Percentiles rank a stretch among this genome's conserved stretches.
These are phyloP conservation scores for Paradoxurus hermaphroditus DNA, from an alignment of 2,113 vertebrate species.

Conservation along the genomic window DNA sequence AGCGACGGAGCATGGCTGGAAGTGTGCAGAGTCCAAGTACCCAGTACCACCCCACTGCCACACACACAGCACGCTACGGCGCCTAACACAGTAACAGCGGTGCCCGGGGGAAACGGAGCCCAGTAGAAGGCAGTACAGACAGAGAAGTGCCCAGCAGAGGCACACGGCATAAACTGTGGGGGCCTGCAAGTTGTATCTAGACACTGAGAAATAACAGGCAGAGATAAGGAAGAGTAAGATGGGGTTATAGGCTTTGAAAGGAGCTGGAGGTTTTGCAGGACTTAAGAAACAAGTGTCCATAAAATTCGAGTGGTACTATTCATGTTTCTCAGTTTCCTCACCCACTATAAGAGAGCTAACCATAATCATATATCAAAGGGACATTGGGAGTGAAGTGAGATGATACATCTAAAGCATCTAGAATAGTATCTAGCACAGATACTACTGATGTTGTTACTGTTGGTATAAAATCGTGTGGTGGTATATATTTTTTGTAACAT, in stretches of 20 bases:
- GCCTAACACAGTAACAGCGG: background rate
- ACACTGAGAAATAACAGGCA: background rate
- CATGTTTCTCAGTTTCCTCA: background rate
- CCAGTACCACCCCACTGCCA: background rate
- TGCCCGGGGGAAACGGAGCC: background rate
- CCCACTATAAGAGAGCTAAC: background rate
- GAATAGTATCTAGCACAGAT: background rate
- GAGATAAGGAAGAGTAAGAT: background rate
- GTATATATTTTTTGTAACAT: background rate
- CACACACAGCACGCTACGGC: background rate
- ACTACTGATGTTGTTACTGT: background rate
- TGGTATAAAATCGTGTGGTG: background rate
- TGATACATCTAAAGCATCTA: background rate
- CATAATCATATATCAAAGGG: background rate
- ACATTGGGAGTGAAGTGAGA: background rate
- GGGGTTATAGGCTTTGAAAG: background rate
- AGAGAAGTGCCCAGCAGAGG: background rate
- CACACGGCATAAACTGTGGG: background rate
- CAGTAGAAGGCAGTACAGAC: background rate
- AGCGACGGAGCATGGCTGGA: background rate
- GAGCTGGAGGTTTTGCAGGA: background rate
- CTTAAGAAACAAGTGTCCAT: background rate
- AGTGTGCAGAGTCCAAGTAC: background rate
- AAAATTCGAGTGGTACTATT: background rate
- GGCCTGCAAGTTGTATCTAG: background rate